Percentiles rank a stretch among this genome's conserved stretches.
These are phyloP conservation scores for Rallus limicola DNA, from an alignment of 2,113 vertebrate species.

Conservation along the genomic window DNA sequence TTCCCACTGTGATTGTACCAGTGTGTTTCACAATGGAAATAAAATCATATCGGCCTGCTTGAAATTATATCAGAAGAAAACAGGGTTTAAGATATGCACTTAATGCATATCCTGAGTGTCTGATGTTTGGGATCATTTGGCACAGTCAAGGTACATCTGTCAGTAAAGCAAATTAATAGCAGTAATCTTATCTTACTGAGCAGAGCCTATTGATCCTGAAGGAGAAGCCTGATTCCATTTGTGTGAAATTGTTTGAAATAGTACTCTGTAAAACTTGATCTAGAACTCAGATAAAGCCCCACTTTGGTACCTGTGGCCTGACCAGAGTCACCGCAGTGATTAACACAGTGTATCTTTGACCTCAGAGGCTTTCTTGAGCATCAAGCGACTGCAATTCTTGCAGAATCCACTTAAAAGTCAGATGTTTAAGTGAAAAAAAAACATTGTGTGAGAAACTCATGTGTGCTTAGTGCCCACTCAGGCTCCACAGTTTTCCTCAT, in stretches of 20 bases:
- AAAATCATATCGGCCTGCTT: not conserved
- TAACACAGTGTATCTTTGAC: conserved; percentile 73
- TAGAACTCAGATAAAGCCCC: conserved; percentile 69
- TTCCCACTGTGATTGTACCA: conserved; percentile 53
- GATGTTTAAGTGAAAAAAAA: not conserved
- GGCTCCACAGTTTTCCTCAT: not conserved
- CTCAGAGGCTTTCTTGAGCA: conserved; percentile 55
- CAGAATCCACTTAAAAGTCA: conserved; percentile 64
- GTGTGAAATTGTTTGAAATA: conserved; percentile 79
- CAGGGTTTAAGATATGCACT: conserved; percentile 37
- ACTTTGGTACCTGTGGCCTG: conserved; percentile 54
- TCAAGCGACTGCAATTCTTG: conserved; percentile 48
- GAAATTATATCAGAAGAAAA: conserved; percentile 47
- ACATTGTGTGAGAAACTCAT: not conserved
- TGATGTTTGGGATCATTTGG: conserved; percentile 53
- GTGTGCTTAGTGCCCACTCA: not conserved
- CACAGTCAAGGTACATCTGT: conserved; percentile 68
- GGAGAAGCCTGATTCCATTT: conserved; percentile 72
- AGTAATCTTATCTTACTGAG: conserved; percentile 75
- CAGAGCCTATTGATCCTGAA: conserved; percentile 70
- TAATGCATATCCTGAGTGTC: conserved; percentile 51
- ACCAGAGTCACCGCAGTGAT: conserved; percentile 50
- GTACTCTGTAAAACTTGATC: conserved; percentile 73
- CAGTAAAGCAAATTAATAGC: conserved; percentile 76
- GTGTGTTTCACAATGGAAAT: conserved; percentile 44